Percentiles rank a stretch among this genome's conserved stretches.
Evolutionary conservation across 1,140 invertebrate species (phyloP).

Genomic region (Pissodes strobi): DNA sequence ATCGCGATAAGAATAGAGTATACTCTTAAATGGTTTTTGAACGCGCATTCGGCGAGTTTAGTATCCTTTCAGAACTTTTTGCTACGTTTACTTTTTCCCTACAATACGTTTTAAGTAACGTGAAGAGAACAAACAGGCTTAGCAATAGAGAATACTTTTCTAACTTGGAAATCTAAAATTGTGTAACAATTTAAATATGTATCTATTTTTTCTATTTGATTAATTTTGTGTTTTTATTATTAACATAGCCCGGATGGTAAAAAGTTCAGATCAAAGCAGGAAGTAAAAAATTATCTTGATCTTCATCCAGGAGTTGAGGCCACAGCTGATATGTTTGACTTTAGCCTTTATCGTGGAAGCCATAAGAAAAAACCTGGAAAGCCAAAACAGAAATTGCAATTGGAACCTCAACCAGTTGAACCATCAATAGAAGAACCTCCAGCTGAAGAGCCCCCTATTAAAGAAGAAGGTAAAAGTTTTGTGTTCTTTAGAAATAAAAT

Average conservation of each 20-base stretch:
- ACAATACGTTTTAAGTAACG: too few species aligned
- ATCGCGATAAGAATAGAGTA: too few species aligned
- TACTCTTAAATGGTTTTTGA: too few species aligned
- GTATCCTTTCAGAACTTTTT: too few species aligned
- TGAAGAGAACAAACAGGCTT: too few species aligned
- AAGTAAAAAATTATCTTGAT: slow-evolving; percentile 64
- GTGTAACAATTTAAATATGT: not conserved
- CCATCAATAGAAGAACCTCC: slow-evolving; percentile 5
- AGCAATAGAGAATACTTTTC: too few species aligned
- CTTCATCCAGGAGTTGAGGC: slow-evolving; percentile 57
- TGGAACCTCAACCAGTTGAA: slow-evolving; percentile 3
- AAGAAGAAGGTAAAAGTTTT: slow-evolving; percentile 35
- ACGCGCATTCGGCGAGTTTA: too few species aligned
- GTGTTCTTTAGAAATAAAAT: not conserved
- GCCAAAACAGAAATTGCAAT: not conserved
- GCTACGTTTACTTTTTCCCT: too few species aligned
- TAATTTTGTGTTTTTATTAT: slow-evolving; percentile 37
- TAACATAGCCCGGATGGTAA: slow-evolving; percentile 62
- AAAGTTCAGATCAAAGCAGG: slow-evolving; percentile 64
- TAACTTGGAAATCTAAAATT: too few species aligned
- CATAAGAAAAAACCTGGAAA: slow-evolving; percentile 52
- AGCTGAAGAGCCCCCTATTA: slow-evolving; percentile 1
- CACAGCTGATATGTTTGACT: slow-evolving; percentile 62
- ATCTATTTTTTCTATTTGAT: not conserved
- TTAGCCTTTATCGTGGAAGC: slow-evolving; percentile 61